A percentile compares a stretch with the other conserved stretches of the same genome.
Evolutionary conservation across 2,888 invertebrate genomes (phyloP).

Genomic region (Idaea dimidiata): DNA sequence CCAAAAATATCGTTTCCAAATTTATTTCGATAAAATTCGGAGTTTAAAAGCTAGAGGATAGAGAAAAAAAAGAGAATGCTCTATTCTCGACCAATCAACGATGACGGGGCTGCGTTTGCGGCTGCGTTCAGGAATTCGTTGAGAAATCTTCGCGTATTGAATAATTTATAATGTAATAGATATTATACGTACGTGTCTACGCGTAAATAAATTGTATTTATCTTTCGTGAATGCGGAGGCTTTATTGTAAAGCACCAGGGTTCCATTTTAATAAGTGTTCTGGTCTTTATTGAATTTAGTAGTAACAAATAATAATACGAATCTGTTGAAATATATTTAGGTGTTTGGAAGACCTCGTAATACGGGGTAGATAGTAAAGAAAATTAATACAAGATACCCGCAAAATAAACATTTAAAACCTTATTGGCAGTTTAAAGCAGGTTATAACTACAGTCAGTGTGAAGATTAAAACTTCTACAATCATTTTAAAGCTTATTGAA

Average conservation of each 20-base stretch:
- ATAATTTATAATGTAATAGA: conserved; percentile 55
- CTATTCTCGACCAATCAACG: conserved; percentile 55
- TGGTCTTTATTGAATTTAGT: too few relatives aligned
- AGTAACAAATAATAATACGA: too few relatives aligned
- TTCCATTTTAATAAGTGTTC: neutral
- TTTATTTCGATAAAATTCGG: neutral
- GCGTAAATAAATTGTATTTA: neutral
- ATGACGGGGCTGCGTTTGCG: conserved; percentile 68
- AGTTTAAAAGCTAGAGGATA: neutral
- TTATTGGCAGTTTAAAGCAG: too few relatives aligned
- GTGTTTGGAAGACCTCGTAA: too few relatives aligned
- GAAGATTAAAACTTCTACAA: too few relatives aligned
- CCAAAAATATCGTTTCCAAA: neutral
- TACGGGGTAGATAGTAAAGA: too few relatives aligned
- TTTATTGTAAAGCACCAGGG: neutral
- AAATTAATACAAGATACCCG: too few relatives aligned
- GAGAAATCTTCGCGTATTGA: conserved; percentile 73
- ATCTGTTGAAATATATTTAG: too few relatives aligned
- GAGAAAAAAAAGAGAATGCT: conserved; percentile 40
- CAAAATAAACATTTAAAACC: too few relatives aligned
- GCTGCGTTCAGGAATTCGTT: conserved; percentile 76
- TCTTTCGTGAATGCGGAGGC: neutral
- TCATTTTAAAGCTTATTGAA: too few relatives aligned
- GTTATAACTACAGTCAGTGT: too few relatives aligned
- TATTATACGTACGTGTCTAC: neutral